Conservation (phyloP, 92 coral and sea anemone species). For the Heliopora coerulea region DNA sequence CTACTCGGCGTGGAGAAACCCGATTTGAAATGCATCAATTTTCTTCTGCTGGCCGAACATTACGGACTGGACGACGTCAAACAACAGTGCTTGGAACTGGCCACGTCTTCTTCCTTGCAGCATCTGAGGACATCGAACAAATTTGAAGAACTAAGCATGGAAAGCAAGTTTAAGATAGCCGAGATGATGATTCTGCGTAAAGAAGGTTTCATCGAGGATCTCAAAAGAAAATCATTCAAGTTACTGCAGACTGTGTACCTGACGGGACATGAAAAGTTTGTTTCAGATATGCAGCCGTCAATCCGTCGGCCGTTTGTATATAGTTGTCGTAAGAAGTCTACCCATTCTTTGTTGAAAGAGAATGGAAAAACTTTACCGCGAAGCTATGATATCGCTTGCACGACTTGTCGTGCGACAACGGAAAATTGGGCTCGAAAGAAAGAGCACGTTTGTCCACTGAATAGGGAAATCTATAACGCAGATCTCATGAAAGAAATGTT, state of each 20-base stretch:
- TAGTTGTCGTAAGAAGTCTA: slow-evolving; percentile 35
- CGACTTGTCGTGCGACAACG: slow-evolving; percentile 30
- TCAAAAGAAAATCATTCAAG: slow-evolving; percentile 28
- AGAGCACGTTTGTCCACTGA: slow-evolving; percentile 22
- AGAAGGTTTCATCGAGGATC: slow-evolving; percentile 10
- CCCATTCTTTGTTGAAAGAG: slow-evolving; percentile 21
- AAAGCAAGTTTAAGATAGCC: slow-evolving; percentile 25
- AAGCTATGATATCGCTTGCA: slow-evolving; percentile 18
- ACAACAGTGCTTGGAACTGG: slow-evolving; percentile 33
- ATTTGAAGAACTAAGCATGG: slow-evolving; percentile 21
- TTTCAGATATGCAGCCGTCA: slow-evolving; percentile 28
- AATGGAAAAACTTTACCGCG: slow-evolving; percentile 29
- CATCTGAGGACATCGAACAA: slow-evolving; percentile 31
- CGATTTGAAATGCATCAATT: slow-evolving; percentile 38
- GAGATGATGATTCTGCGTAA: slow-evolving; percentile 10
- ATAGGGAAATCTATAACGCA: slow-evolving; percentile 21
- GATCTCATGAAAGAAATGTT: slow-evolving; percentile 39
- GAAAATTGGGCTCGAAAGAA: slow-evolving; percentile 45
- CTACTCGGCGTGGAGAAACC: slow-evolving; percentile 34
- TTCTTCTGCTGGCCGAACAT: slow-evolving; percentile 35
- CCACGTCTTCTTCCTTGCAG: slow-evolving; percentile 10
- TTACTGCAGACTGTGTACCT: slow-evolving; percentile 32
- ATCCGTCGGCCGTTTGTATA: slow-evolving; percentile 37
- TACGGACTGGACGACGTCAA: slow-evolving; percentile 38
- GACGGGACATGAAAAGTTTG: slow-evolving; percentile 36